Evolutionary conservation across 2,113 vertebrate species (phyloP).

Genomic region (Patagioenas fasciata): DNA sequence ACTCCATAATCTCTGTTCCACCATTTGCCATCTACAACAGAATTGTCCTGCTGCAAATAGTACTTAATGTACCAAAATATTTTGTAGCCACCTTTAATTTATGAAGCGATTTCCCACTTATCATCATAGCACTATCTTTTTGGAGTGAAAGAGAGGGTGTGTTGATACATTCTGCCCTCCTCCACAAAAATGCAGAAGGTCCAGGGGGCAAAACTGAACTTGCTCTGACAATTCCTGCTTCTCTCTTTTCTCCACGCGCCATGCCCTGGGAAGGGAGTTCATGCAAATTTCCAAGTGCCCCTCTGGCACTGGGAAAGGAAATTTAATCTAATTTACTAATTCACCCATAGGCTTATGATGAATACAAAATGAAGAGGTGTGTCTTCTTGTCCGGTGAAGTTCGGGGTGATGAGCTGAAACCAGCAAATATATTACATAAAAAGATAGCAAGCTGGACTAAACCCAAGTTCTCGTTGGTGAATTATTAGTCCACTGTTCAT

Average conservation of each 20-base stretch:
- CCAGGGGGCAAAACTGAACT: constrained; percentile 56
- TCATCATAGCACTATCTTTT: neutral
- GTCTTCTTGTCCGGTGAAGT: constrained; percentile 44
- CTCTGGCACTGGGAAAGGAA: constrained; percentile 62
- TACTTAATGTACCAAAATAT: neutral
- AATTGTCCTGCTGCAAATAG: neutral
- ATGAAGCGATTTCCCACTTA: neutral
- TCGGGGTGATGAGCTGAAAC: constrained; percentile 52
- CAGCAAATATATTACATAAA: constrained; percentile 44
- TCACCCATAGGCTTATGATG: constrained; percentile 30
- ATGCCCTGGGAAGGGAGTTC: constrained; percentile 45
- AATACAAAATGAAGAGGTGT: constrained; percentile 51
- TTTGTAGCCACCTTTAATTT: neutral
- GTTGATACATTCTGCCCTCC: constrained; percentile 54
- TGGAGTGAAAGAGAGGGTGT: constrained; percentile 24
- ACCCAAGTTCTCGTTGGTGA: constrained; percentile 54
- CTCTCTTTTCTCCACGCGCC: neutral
- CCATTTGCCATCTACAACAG: neutral
- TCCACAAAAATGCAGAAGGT: constrained; percentile 60
- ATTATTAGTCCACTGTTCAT: constrained; percentile 67
- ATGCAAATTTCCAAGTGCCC: constrained; percentile 63
- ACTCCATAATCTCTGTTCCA: neutral
- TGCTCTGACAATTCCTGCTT: constrained; percentile 58
- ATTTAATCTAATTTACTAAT: constrained; percentile 57
- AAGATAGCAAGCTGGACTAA: constrained; percentile 58